Evolutionary conservation across 2,113 vertebrate species (phyloP), one percentile per base, ranked within the genome.

Genomic region (Tympanuchus pallidicinctus): DNA sequence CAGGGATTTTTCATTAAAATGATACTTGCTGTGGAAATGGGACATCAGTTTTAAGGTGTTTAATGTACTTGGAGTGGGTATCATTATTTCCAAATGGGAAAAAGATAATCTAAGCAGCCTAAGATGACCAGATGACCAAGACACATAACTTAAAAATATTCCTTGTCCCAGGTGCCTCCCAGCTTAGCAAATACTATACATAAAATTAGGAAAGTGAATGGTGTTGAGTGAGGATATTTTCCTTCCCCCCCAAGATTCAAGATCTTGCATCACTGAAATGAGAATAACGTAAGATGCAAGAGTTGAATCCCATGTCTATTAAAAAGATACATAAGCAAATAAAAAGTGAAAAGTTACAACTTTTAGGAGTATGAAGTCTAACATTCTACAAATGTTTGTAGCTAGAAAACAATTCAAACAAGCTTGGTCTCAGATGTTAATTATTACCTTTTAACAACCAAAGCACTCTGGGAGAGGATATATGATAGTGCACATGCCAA

Each of bases 1-100:
- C n/a, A 76, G 57, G 57, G 11, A 32, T 19, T 86, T 78, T 86
- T 75, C 18, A 66, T 42, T 30, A 43, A 92, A 92, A 75, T 38
- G 73, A 32, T 16, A 34, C 57, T 36, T 63, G 16, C 3, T 28
- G 20, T 42, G 22, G 36, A 81, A 73, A 3, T 47, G 47, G 4
- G 13, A 61, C 42, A 20, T 11, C 0, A 13, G 15, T 74, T 67
- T 84, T 21, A 20, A 6, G 14, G 24, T 78, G 36, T 43, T 89
- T 47, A 24, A 40, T 52, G 24, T 66, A 50, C 73, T 79, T 42
- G 40, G n/a, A 32, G 13, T 12, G 17, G 15, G 10, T 12, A 70
- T 17, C 14, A 30, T 18, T 82, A 8, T 42, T 78, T 71, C 32
- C 18, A 73, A 63, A n/a, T 50, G n/a, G 9, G 30, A 61, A 71